Conservation (phyloP, 2,888 invertebrate species). For the Drosophila helvetica region DNA sequence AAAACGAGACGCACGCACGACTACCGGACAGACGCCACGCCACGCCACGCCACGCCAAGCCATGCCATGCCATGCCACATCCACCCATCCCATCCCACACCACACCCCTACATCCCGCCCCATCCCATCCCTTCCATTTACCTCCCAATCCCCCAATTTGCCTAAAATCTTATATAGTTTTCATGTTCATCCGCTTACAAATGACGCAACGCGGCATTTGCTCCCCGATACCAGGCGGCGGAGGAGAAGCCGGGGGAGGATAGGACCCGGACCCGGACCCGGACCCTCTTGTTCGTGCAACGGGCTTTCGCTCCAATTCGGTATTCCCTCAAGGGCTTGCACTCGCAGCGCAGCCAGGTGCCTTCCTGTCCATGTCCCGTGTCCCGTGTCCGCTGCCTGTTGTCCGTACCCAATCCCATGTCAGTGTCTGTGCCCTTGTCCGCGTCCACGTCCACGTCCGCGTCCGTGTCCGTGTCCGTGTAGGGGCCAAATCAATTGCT, state of each 20-base stretch:
- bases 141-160: background rate
- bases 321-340: constrained; percentile 3
- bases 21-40: background rate
- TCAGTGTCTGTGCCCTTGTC: background rate
- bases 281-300: constrained; percentile 9
- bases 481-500: constrained; percentile 66
- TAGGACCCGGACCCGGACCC: background rate
- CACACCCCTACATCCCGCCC: too few species aligned
- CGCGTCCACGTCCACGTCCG: background rate
- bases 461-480: background rate
- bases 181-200: constrained; percentile 63
- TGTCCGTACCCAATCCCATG: background rate
- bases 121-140: too few species aligned
- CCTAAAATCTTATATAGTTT: constrained; percentile 50
- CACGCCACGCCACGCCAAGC: background rate
- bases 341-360: constrained; percentile 11
- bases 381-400: background rate
- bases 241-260: background rate
- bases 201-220: constrained; percentile 34
- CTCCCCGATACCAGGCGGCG: constrained; percentile 36
- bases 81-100: background rate
- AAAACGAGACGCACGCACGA: constrained; percentile 3
- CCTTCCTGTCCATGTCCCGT: background rate
- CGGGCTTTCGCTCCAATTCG: background rate
- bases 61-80: too few species aligned